These are phyloP conservation scores for Conomelus anceps DNA, from an alignment of 2,888 invertebrate species.

Conservation along the genomic window DNA sequence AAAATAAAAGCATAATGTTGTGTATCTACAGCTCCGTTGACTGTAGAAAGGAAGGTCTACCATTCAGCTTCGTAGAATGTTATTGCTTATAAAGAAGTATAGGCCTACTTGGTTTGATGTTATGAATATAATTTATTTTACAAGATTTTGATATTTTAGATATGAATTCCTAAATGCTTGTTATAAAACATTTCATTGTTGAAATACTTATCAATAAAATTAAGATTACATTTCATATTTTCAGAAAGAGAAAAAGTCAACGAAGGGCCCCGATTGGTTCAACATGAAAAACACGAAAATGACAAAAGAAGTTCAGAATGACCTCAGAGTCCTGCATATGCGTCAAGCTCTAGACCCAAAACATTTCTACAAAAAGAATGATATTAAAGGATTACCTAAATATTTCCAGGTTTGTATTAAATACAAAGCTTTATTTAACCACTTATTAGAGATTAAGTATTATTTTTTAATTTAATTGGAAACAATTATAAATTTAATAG, in stretches of 20 bases:
- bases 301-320: conserved; percentile 79
- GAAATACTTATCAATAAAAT: not conserved
- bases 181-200: not conserved
- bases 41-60: too few species aligned
- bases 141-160: not conserved
- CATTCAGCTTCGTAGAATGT: too few species aligned
- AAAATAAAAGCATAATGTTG: too few species aligned
- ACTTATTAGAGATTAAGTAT: not conserved
- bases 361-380: conserved; percentile 90
- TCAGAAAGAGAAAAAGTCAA: conserved; percentile 65
- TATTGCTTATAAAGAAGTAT: too few species aligned
- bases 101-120: too few species aligned
- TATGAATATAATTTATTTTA: too few species aligned
- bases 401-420: conserved; percentile 81
- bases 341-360: conserved; percentile 86
- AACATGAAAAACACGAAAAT: conserved; percentile 81
- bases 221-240: conserved; percentile 34
- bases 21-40: too few species aligned
- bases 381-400: conserved; percentile 78
- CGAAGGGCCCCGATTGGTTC: conserved; percentile 84
- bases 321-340: conserved; percentile 87
- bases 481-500: not conserved
- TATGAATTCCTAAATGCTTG: too few species aligned
- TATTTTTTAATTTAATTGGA: not conserved
- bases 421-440: too few species aligned